These are phyloP conservation scores for Ischnus inquisitorius DNA, from an alignment of 2,888 invertebrate species.

Conservation along the genomic window DNA sequence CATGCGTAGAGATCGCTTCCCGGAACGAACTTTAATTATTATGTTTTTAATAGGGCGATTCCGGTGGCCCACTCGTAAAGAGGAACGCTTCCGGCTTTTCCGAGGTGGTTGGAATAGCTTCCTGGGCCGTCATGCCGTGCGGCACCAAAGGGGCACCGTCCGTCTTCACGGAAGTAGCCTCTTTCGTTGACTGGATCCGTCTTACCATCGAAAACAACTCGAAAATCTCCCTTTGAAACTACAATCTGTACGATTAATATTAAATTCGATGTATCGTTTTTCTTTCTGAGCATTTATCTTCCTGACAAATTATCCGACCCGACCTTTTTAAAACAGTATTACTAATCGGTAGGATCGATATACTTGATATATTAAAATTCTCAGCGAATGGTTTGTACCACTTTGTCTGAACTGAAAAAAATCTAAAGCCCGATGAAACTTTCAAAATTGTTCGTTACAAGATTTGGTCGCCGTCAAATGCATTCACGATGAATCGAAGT, in stretches of 20 bases:
- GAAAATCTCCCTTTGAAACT: neutral
- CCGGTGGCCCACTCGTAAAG: conserved; percentile 86
- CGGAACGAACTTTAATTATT: neutral
- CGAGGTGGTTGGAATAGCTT: conserved; percentile 89
- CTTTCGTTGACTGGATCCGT: conserved; percentile 84
- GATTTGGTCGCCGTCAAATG: too few relatives aligned
- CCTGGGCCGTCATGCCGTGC: conserved; percentile 86
- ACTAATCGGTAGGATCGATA: too few relatives aligned
- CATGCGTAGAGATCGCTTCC: neutral
- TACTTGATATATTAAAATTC: too few relatives aligned
- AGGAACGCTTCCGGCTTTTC: conserved; percentile 87
- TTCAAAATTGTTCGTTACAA: too few relatives aligned
- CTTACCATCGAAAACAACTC: conserved; percentile 35
- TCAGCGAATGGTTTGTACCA: too few relatives aligned
- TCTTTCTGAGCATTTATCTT: neutral
- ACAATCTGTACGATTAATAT: neutral
- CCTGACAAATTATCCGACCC: neutral
- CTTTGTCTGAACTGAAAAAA: too few relatives aligned
- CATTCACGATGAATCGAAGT: too few relatives aligned
- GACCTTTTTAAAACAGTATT: too few relatives aligned
- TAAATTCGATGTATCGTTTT: neutral
- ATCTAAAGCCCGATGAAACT: too few relatives aligned
- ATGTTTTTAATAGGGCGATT: conserved; percentile 85
- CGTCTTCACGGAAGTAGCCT: conserved; percentile 84
- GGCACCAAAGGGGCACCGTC: conserved; percentile 84